Evolutionary conservation across 2,113 vertebrate genomes (phyloP).

Genomic region (Xenus cinereus): DNA sequence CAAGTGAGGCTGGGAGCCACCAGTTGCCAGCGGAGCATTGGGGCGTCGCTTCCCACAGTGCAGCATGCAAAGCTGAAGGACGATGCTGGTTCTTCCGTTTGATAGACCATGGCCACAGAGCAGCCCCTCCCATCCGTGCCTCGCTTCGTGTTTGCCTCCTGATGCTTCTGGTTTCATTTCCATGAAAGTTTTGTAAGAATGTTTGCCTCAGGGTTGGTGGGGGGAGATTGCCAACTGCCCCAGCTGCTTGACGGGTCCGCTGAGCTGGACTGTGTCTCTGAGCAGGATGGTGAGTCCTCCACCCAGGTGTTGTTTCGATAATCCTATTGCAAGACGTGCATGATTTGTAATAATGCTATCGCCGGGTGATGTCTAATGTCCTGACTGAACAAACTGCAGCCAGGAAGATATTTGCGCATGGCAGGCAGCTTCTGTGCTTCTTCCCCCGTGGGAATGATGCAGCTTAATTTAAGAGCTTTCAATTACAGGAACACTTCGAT

Average conservation of each 20-base stretch:
- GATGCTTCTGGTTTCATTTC: background rate
- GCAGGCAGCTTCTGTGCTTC: conserved; percentile 23
- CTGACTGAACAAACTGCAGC: background rate
- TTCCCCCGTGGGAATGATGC: background rate
- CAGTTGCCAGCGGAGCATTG: background rate
- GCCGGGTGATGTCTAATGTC: background rate
- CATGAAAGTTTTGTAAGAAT: background rate
- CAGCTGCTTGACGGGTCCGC: background rate
- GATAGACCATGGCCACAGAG: background rate
- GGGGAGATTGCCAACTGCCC: background rate
- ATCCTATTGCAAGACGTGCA: background rate
- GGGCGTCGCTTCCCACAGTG: fast-evolving
- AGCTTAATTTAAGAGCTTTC: conserved; percentile 26
- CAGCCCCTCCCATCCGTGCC: fast-evolving
- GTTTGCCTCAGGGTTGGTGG: fast-evolving
- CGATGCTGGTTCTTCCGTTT: background rate
- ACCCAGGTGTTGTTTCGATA: background rate
- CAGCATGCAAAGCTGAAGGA: background rate
- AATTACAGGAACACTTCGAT: background rate
- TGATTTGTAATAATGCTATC: background rate
- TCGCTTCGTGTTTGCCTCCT: background rate
- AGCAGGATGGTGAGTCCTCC: background rate
- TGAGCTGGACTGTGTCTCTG: background rate
- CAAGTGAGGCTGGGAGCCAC: background rate
- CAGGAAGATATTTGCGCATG: background rate